phyloP scores from a whole-genome alignment of 2,113 vertebrate species.

The Rhynchomys soricoides region DNA sequence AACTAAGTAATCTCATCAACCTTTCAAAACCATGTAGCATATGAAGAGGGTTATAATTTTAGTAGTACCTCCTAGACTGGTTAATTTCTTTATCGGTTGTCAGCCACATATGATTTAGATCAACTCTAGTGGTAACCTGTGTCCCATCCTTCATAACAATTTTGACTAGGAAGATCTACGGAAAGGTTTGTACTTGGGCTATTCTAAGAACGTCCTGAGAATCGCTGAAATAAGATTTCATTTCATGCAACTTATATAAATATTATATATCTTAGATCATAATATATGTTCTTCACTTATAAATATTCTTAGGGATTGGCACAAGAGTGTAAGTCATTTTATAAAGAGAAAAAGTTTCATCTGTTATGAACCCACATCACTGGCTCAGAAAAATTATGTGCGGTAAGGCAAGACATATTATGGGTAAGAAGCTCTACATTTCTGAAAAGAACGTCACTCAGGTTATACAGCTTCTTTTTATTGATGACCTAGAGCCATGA shows the following conservation, averaged over 20 bases:
- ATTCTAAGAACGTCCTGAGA: not conserved
- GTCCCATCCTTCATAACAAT: not conserved
- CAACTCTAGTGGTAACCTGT: not conserved
- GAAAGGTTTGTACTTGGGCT: not conserved
- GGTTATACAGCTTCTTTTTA: too few relatives aligned
- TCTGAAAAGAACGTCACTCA: not conserved
- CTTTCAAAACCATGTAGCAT: not conserved
- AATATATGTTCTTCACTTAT: not conserved
- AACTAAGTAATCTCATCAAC: not conserved
- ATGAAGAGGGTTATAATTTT: not conserved
- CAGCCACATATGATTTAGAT: not conserved
- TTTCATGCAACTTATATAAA: not conserved
- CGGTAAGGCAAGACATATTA: not conserved
- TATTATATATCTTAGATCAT: not conserved
- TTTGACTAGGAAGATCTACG: not conserved
- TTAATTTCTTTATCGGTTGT: not conserved
- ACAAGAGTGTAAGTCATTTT: not conserved
- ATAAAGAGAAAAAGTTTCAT: not conserved
- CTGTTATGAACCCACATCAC: not conserved
- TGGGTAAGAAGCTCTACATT: not conserved
- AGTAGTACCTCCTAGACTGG: not conserved
- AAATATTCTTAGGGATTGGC: not conserved
- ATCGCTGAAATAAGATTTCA: not conserved
- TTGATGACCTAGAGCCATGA: not conserved
- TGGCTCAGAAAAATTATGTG: constrained; percentile 8